A percentile compares a stretch with the other conserved stretches of the same genome.
Evolutionary conservation across 2,797 vertebrate species (phyloP).

Genomic region (Meriones psammophilus): DNA sequence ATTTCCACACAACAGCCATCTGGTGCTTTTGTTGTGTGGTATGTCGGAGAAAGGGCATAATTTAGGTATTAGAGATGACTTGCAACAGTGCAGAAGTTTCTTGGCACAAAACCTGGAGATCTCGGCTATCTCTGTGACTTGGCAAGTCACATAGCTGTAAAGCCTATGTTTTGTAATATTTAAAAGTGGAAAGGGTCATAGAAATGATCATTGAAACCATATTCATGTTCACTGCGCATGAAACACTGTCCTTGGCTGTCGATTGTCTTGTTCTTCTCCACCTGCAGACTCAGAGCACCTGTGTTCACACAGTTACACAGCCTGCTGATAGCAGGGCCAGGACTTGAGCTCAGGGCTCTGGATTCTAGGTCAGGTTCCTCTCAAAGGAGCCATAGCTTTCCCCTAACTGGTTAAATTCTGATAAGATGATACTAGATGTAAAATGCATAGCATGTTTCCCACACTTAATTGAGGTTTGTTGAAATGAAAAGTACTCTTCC

Average conservation of each 20-base stretch:
- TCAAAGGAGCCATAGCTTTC: background rate
- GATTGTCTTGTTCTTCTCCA: background rate
- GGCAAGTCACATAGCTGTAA: background rate
- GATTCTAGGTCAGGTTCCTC: background rate
- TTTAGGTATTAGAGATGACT: background rate
- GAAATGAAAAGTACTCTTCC: background rate
- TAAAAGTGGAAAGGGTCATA: background rate
- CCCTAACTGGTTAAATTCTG: background rate
- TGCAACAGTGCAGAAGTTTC: background rate
- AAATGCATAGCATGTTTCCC: background rate
- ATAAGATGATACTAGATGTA: background rate
- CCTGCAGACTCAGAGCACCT: background rate
- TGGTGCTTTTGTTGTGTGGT: background rate
- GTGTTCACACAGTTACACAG: background rate
- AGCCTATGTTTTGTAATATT: slow-evolving; percentile 19
- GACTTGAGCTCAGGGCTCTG: background rate
- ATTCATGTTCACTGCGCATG: background rate
- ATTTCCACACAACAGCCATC: background rate
- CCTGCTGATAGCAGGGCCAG: background rate
- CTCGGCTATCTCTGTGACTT: slow-evolving; percentile 13
- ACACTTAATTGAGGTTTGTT: background rate
- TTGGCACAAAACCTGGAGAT: background rate
- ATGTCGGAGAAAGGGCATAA: background rate
- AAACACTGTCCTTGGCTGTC: background rate
- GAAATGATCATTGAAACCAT: background rate